Conservation (phyloP, 2,113 vertebrate species). For the Climacteris rufus region DNA sequence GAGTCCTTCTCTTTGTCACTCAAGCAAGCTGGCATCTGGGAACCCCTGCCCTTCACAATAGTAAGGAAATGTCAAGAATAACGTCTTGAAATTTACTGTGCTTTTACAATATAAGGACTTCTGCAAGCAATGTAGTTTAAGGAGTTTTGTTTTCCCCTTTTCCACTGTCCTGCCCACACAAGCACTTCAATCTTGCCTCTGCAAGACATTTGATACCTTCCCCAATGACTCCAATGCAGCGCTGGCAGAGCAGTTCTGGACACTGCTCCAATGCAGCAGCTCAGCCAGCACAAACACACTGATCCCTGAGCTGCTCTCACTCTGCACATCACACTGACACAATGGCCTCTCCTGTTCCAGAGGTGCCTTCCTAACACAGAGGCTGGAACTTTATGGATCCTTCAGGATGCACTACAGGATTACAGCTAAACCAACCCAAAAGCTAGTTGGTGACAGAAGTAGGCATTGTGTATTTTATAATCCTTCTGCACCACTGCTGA, state of each 20-base stretch:
- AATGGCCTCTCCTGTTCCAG: not conserved
- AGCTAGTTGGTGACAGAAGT: not conserved
- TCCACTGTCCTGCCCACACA: not conserved
- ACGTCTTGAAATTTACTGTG: not conserved
- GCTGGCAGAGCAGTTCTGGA: not conserved
- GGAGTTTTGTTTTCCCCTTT: not conserved
- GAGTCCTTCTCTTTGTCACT: not conserved
- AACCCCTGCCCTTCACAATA: not conserved
- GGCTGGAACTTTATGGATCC: not conserved
- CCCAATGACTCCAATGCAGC: not conserved
- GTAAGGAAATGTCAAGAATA: not conserved
- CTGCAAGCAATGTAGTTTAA: not conserved
- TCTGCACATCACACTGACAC: not conserved
- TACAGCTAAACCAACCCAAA: not conserved
- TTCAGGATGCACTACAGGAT: not conserved
- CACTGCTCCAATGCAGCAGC: too few relatives aligned
- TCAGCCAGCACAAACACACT: too few relatives aligned
- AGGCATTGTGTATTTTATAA: not conserved
- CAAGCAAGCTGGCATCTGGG: not conserved
- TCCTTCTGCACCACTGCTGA: not conserved
- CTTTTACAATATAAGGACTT: not conserved
- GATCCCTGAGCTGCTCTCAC: not conserved
- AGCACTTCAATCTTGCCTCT: not conserved
- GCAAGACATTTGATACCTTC: not conserved
- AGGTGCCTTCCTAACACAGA: accelerated